Conservation (phyloP, 37 sponge, comb jelly and placozoan genomes). For the Halisarca cf. caerulea region DNA sequence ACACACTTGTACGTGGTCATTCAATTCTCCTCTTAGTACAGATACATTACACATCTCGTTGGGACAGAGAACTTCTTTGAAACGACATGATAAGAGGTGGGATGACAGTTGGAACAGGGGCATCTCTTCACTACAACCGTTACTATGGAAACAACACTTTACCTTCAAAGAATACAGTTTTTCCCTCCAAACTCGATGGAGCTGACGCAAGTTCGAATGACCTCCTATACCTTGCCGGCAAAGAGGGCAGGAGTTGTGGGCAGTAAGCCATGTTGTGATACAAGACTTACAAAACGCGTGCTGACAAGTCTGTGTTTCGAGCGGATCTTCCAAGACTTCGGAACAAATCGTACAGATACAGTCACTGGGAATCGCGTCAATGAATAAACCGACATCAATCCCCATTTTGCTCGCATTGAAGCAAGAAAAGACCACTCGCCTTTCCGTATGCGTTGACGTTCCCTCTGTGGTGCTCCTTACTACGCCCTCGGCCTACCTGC, state of each 20-base stretch:
- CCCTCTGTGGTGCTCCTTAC: too few relatives aligned
- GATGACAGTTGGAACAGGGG: constrained; percentile 16
- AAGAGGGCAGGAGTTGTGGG: constrained; percentile 48
- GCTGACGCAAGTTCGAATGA: constrained; percentile 18
- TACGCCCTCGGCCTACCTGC: too few relatives aligned
- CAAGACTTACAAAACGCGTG: constrained; percentile 57
- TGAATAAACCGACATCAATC: constrained; percentile 36
- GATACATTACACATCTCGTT: constrained; percentile 34
- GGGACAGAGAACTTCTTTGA: constrained; percentile 36
- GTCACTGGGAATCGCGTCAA: constrained; percentile 37
- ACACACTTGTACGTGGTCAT: constrained; percentile 36
- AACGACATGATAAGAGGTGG: constrained; percentile 37
- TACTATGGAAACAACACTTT: constrained; percentile 21
- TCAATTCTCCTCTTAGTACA: constrained; percentile 19
- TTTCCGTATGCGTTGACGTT: too few relatives aligned
- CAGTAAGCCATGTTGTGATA: constrained; percentile 41
- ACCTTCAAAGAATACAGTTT: constrained; percentile 22
- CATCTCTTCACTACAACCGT: constrained; percentile 45
- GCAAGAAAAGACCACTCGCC: too few relatives aligned
- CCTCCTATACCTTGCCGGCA: constrained; percentile 34
- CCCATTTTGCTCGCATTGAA: too few relatives aligned
- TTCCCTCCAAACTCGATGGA: constrained; percentile 13
- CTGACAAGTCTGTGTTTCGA: constrained; percentile 52
- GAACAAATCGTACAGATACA: constrained; percentile 52
- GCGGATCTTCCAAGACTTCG: constrained; percentile 58